phyloP scores from a whole-genome alignment of 2,888 invertebrate genomes.

The Suillia variegata region DNA sequence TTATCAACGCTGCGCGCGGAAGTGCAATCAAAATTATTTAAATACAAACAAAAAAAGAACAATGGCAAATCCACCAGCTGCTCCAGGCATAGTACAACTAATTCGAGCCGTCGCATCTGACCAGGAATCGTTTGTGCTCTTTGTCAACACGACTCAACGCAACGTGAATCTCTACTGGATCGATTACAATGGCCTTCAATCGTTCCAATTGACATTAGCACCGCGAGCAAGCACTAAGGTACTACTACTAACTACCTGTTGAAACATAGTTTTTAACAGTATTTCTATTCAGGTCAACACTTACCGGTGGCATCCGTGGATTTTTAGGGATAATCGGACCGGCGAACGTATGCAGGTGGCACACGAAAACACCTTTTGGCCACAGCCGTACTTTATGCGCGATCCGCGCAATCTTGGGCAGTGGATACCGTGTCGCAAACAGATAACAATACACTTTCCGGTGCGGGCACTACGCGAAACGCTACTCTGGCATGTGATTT shows the following conservation, averaged over 20 bases:
- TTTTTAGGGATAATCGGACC: slow-evolving; percentile 74
- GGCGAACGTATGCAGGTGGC: slow-evolving; percentile 69
- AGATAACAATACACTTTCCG: slow-evolving; percentile 51
- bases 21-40: too few relatives aligned
- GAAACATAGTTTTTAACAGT: too few relatives aligned
- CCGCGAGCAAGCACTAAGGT: too few relatives aligned
- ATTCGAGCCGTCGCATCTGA: slow-evolving; percentile 25
- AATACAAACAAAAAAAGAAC: too few relatives aligned
- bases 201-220: slow-evolving; percentile 67
- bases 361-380: slow-evolving; percentile 63
- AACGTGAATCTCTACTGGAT: slow-evolving; percentile 70
- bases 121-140: slow-evolving; percentile 64
- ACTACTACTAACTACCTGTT: too few relatives aligned
- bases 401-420: slow-evolving; percentile 38
- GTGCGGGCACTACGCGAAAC: slow-evolving; percentile 48
- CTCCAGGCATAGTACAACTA: too few relatives aligned
- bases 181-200: slow-evolving; percentile 70
- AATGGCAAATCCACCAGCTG: too few relatives aligned
- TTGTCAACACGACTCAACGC: slow-evolving; percentile 67
- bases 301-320: slow-evolving; percentile 83
- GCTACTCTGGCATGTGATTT: slow-evolving; percentile 49
- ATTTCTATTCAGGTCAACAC: slow-evolving; percentile 69
- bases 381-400: slow-evolving; percentile 49
- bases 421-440: slow-evolving; percentile 37
- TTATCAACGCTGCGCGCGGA: too few relatives aligned